Conservation (phyloP, 2,888 invertebrate species). For the Pristionchus arcanus region DNA sequence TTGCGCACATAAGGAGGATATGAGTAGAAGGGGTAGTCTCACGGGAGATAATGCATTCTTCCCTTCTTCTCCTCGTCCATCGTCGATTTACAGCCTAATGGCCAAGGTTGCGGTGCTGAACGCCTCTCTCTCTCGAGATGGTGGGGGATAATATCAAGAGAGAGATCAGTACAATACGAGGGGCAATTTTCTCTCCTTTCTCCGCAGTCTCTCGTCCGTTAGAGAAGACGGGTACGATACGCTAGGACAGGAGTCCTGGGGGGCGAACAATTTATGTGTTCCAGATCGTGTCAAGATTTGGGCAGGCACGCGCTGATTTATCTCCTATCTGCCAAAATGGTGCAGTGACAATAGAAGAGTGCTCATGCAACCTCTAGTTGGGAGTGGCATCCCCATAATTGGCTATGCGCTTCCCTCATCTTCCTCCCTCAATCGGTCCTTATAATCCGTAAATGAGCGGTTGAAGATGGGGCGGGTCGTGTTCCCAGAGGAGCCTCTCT, state of each 20-base stretch:
- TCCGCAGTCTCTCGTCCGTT: neutral
- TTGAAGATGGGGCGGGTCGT: neutral
- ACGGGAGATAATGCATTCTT: slow-evolving; percentile 39
- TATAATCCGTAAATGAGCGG: slow-evolving; percentile 46
- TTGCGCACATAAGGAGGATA: neutral
- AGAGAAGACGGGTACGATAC: neutral
- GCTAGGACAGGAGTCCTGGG: neutral
- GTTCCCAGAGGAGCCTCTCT: slow-evolving; percentile 9
- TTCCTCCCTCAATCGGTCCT: neutral
- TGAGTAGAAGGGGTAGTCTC: slow-evolving; percentile 18
- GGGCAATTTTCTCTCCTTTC: neutral
- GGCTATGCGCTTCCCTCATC: neutral
- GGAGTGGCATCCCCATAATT: too few relatives aligned
- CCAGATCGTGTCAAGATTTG: neutral
- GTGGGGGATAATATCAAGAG: slow-evolving; percentile 16
- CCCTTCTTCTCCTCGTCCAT: neutral
- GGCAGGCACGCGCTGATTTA: neutral
- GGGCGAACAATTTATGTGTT: neutral
- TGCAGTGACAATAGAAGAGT: neutral
- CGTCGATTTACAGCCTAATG: slow-evolving; percentile 43
- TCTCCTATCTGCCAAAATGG: neutral
- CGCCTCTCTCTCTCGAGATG: neutral
- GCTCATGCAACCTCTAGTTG: neutral
- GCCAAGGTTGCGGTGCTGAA: slow-evolving; percentile 39
- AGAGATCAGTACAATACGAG: slow-evolving; percentile 37